Base-by-base conservation (phyloP, 2,113 vertebrate genomes). In the Bubo blakistoni region DNA sequence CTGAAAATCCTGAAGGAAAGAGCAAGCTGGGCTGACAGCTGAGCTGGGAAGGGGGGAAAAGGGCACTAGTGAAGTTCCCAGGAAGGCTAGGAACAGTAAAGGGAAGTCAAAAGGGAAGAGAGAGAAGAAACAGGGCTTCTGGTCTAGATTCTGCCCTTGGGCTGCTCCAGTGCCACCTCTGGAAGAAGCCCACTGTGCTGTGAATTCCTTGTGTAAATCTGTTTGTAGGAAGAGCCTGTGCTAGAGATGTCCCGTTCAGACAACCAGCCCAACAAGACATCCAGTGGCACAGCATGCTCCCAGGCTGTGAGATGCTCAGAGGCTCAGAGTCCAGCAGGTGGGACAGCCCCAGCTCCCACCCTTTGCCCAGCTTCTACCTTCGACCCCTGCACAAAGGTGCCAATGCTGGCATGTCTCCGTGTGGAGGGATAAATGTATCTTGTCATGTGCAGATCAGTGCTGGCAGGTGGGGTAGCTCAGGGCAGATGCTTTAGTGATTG, bases 321-420 rank as follows among this genome's bases (percentile, higher is more conserved):
- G 16, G 21, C 72, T 80, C 25, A 8, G 40, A 51, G 16, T 26
- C 29, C 44, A 40, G 85, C 42, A 85, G 32, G 6, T 25, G 30
- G 46, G 40, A 70, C 67, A 94, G 71, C 25, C 51, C 25, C 38
- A 78, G 51, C 27, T 81, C 27, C 69, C 81, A 69, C 29, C 16
- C 52, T 89, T 81, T 73, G 54, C 40, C n/a, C 66, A 71, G 34
- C 63, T 66, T 38, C 62, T 26, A 65, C 29, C 51, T 72, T 70
- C 2, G 1, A 27, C 24, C 27, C 36, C 54, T 30, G 74, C 7
- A 34, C 34, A 44, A 77, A 70, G 76, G 38, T 58, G 49, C 34
- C 76, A 62, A 1, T 0, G 2, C 55, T 58, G 86, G 13, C 34
- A 4, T 0, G 1, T 55, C 52, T 59, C 69, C 3, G 1, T 32